Evolutionary conservation across 2,797 vertebrate genomes (phyloP), one percentile per base, ranked within the genome.

Genomic region (Cossypha niveicapilla): DNA sequence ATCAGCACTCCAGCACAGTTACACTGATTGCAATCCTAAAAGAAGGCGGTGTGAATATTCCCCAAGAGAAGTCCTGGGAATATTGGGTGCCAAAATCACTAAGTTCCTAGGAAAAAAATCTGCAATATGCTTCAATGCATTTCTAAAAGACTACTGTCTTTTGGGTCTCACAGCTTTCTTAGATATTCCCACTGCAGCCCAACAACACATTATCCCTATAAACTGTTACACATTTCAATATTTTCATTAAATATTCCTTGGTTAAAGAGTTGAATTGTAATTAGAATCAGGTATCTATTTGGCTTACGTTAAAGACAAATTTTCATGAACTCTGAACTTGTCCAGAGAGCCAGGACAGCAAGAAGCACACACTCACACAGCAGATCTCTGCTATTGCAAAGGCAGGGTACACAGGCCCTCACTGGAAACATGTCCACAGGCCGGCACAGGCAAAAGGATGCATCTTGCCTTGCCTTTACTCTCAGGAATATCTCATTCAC

Each of bases 331-430:
- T 32, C 35, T 28, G 44, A 58, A 42, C 13, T 35, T 56, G 39
- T n/a, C 47, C 44, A 44, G 45, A 30, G 42, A 57, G 60, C 13
- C 50, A 63, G 62, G 23, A 63, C 14, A 60, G 19, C 21, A 71
- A 62, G 25, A 18, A 50, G 28, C 12, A 18, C n/a, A 7, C 10
- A 39, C 22, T 10, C 7, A 41, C 7, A 18, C 28, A 42, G 61
- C 24, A 37, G 53, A 10, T 34, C 23, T 54, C 63, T 54, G 17
- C 18, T 18, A 4, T 10, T 15, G 48, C 48, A 62, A 71, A 56
- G 51, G 18, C 13, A 22, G 13, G 18, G 45, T 25, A 56, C 8
- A 0, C 0, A 1, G 13, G 10, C 11, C 45, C 25, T n/a, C 45
- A 42, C 17, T 61, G 39, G 21, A 76, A 82, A 39, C 47, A 18